Base-by-base conservation (phyloP, 30 jellyfish, hydroid and myxozoan genomes). In the Turritopsis dohrnii region DNA sequence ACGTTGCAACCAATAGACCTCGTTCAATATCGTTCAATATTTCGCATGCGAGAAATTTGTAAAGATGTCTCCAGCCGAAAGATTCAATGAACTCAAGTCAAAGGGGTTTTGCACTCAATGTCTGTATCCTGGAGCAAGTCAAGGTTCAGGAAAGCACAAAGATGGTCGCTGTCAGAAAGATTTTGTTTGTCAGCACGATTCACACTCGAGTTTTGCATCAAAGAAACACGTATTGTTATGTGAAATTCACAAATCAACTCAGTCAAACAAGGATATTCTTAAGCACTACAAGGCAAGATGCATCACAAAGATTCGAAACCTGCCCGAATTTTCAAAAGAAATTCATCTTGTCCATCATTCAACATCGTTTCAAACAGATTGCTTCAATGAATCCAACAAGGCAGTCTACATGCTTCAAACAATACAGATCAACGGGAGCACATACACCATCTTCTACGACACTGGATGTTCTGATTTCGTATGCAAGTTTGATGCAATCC, bases 401-500 rank as follows among this genome's bases (percentile, higher is more conserved):
- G 86, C 31, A 23, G 53, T 79, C 1, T 79, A 79, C 53, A 18
- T 41, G 82, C n/a, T n/a, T n/a, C 84, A 79, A 79, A 79, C 86
- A 18, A 53, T 79, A 30, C 26, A 79, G 31, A 79, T 79, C 1
- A 52, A 79, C 30, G 53, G 53, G 17, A 52, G 53, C 83, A 19
- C 41, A 19, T 79, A 29, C 31, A 79, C 84, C 21, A 60, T 60
- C 73, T 60, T 60, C 73, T 60, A 72, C 81, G 0, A 72, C 60
- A 72, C 65, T 72, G 81, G 81, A 72, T 72, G 81, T 72, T 72
- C 81, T 20, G 28, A 72, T 26, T 72, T 72, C 60, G 81, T 72
- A 72, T 72, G 19, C 21, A 22, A 31, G 24, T 26, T n/a, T 72
- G 29, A 22, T 72, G 0, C 81, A 72, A 31, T 24, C 18, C 19